A percentile compares a stretch with the other conserved stretches of the same genome.
These are phyloP conservation scores for Salvelinus sp. DNA, from an alignment of 2,113 vertebrate species.

Conservation along the genomic window DNA sequence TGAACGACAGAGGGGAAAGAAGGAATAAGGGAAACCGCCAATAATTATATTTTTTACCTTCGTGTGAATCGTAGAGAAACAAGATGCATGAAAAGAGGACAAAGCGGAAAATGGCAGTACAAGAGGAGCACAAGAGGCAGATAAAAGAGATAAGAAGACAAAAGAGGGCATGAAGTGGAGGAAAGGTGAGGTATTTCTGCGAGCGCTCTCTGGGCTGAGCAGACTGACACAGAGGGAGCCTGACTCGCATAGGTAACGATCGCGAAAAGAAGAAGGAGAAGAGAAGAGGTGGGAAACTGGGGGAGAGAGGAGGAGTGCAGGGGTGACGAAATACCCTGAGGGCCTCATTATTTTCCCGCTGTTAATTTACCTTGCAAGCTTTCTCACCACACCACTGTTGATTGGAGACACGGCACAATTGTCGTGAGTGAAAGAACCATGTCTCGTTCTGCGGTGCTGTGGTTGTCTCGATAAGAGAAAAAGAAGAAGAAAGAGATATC, in stretches of 20 bases:
- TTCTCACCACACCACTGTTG: slow-evolving; percentile 79
- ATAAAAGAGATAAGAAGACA: slow-evolving; percentile 1
- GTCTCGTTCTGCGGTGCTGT: slow-evolving; percentile 36
- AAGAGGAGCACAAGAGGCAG: not conserved
- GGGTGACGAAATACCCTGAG: slow-evolving; percentile 77
- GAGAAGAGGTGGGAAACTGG: slow-evolving; percentile 71
- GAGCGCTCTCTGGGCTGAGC: slow-evolving; percentile 55
- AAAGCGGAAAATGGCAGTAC: not conserved
- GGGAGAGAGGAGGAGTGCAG: slow-evolving; percentile 67
- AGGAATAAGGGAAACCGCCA: too few relatives aligned
- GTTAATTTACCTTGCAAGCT: slow-evolving; percentile 79
- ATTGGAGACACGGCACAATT: slow-evolving; percentile 65
- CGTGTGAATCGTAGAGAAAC: not conserved
- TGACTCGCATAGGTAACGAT: slow-evolving; percentile 56
- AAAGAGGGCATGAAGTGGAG: slow-evolving; percentile 11
- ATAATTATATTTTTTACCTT: too few relatives aligned
- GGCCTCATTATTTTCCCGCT: slow-evolving; percentile 84
- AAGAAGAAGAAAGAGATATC: not conserved
- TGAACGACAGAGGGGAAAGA: not conserved
- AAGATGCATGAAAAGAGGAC: not conserved
- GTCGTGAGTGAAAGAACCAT: slow-evolving; percentile 55
- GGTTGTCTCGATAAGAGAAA: slow-evolving; percentile 8
- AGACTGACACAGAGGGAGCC: slow-evolving; percentile 45
- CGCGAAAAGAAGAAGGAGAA: slow-evolving; percentile 33
- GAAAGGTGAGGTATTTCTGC: slow-evolving; percentile 38